Percentiles rank a stretch among this genome's conserved stretches.
Evolutionary conservation across 2,797 vertebrate species (phyloP).

Genomic region (Sarcoramphus papa): DNA sequence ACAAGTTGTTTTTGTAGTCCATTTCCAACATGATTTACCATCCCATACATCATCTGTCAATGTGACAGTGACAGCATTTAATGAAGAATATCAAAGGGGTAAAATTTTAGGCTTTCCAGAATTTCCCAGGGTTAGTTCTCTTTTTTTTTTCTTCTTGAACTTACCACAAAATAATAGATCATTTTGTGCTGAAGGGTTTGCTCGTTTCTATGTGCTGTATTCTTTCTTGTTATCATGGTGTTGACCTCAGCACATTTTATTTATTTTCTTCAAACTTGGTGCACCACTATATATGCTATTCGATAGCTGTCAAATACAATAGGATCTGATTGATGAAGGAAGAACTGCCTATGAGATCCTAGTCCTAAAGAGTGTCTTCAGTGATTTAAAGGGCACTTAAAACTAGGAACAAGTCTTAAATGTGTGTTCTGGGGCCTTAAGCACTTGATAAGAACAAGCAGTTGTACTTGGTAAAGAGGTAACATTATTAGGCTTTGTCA

Average conservation of each 20-base stretch:
- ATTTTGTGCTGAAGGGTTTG: neutral
- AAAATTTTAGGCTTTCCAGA: neutral
- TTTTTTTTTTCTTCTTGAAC: neutral
- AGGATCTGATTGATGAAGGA: conserved; percentile 21
- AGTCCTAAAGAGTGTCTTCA: neutral
- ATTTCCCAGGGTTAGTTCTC: neutral
- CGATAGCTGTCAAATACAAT: neutral
- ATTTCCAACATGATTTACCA: neutral
- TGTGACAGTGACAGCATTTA: neutral
- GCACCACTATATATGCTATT: neutral
- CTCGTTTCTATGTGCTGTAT: neutral
- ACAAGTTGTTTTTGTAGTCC: neutral
- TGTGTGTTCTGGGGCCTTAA: neutral
- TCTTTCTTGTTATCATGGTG: neutral
- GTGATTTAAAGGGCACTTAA: neutral
- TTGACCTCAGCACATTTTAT: conserved; percentile 13
- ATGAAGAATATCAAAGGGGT: neutral
- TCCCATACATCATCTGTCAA: neutral
- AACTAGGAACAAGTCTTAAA: neutral
- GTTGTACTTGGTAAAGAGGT: neutral
- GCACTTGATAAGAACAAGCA: neutral
- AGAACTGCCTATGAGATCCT: neutral
- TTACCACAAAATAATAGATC: neutral
- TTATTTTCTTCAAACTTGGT: neutral
- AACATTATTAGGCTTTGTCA: neutral